phyloP scores from a whole-genome alignment of 1,140 invertebrate species.

The Physella acuta region DNA sequence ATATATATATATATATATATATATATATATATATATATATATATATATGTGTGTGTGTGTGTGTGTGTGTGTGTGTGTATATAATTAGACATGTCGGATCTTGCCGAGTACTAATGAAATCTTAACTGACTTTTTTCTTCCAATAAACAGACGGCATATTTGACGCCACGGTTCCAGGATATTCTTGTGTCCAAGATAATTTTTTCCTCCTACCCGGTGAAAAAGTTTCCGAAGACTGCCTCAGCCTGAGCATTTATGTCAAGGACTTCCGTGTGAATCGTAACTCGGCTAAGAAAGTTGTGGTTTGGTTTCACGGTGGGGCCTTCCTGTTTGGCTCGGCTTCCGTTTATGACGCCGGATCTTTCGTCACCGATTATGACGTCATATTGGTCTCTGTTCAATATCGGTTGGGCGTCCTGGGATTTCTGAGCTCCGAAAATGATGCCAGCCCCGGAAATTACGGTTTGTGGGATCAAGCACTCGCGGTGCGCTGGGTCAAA shows the following conservation, averaged over 20 bases:
- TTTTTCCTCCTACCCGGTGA: background rate
- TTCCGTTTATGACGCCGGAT: conserved; percentile 36
- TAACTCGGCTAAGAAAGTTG: conserved; percentile 24
- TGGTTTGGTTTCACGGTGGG: conserved; percentile 45
- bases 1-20: conserved; percentile 5
- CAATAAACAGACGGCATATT: background rate
- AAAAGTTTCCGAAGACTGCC: background rate
- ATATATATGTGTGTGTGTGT: conserved; percentile 4
- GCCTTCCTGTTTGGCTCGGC: conserved; percentile 32
- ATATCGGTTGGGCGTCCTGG: conserved; percentile 61
- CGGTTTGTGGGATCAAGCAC: conserved; percentile 78
- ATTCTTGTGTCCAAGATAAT: background rate
- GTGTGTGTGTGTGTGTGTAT: conserved; percentile 4
- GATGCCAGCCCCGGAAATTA: conserved; percentile 60
- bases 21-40: conserved; percentile 5
- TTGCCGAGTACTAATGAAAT: too few species aligned
- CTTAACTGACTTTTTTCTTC: too few species aligned
- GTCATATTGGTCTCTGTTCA: conserved; percentile 63
- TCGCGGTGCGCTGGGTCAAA: conserved; percentile 81
- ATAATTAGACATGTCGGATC: background rate
- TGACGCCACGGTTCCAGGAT: background rate
- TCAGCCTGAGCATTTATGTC: background rate
- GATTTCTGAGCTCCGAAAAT: conserved; percentile 40
- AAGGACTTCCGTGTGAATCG: background rate
- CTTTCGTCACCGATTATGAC: conserved; percentile 52